Base-by-base conservation (phyloP, 2,888 invertebrate species). In the Spisula subtruncata region DNA sequence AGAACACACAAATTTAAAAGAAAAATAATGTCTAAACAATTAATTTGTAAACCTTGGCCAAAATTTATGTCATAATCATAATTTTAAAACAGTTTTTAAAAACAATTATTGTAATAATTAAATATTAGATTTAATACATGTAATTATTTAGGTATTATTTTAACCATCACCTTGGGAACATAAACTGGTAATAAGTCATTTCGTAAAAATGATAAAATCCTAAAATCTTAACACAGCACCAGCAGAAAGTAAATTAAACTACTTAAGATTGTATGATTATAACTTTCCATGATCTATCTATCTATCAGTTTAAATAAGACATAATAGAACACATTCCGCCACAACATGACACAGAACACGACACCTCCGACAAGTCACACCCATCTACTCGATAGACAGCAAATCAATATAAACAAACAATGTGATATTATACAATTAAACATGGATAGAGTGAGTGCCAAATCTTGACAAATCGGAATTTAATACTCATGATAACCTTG, bases 351-450 rank as follows among this genome's bases (percentile, higher is more conserved):
- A 41, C 35, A 6, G 32, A 41, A 79, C 18, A 32, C 35, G 35
- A 75, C 35, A 75, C 75, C 16, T 60, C 1, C 32, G 12, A 8
- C 16, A 35, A 35, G 75, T 75, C 75, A 75, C 75, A 75, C 75
- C 75, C 75, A 75, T 32, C 32, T 12, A 75, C 75, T 75, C n/a
- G 75, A 75, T 75, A 75, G 75, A 75, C 32, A 75, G 75, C 14
- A 75, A 75, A 75, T 75, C 75, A 75, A 75, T 75, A 75, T 32
- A 75, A 25, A 51, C 60, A 75, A 35, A 75, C 35, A 75, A 75
- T 75, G 75, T 16, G 18, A 75, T 32, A 75, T 32, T 12, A 75
- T 25, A 75, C 75, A 75, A 75, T 75, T 35, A 14, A 75, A 75
- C 12, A 32, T 25, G 32, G 25, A 75, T 75, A 14, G 25, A 32